phyloP scores from a whole-genome alignment of 2,888 invertebrate species.

The Aromia moschata region DNA sequence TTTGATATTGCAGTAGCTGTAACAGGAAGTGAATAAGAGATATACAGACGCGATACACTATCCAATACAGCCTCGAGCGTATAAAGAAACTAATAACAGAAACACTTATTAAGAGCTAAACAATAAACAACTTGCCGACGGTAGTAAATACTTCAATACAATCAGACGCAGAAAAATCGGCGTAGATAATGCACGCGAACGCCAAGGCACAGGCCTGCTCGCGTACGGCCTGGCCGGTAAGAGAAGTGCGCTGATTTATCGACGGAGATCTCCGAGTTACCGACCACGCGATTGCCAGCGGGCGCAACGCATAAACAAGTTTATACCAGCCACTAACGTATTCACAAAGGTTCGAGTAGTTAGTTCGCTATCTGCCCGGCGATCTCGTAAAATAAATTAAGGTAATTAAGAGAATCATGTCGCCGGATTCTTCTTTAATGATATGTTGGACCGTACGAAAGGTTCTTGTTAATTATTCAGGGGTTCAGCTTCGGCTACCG shows the following conservation, averaged over 20 bases:
- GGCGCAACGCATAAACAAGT: slow-evolving; percentile 53
- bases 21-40: too few species aligned
- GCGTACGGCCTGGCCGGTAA: slow-evolving; percentile 33
- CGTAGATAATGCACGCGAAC: slow-evolving; percentile 45
- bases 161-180: slow-evolving; percentile 46
- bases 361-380: slow-evolving; percentile 55
- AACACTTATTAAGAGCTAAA: slow-evolving; percentile 27
- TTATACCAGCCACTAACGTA: slow-evolving; percentile 55
- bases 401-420: slow-evolving; percentile 65
- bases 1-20: too few species aligned
- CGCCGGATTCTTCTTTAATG: slow-evolving; percentile 62
- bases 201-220: slow-evolving; percentile 32
- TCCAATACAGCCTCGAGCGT: slow-evolving; percentile 1
- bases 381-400: slow-evolving; percentile 63
- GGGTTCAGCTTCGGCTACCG: slow-evolving; percentile 28
- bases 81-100: slow-evolving; percentile 10
- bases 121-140: slow-evolving; percentile 32
- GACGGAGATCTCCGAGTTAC: slow-evolving; percentile 38
- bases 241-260: slow-evolving; percentile 43
- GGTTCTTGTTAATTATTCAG: slow-evolving; percentile 24
- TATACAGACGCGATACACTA: background rate
- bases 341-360: slow-evolving; percentile 58
- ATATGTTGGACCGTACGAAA: slow-evolving; percentile 55
- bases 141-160: slow-evolving; percentile 47
- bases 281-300: slow-evolving; percentile 44